phyloP scores from a whole-genome alignment of 1,140 invertebrate genomes.

The Himalopsyche phryganea region DNA sequence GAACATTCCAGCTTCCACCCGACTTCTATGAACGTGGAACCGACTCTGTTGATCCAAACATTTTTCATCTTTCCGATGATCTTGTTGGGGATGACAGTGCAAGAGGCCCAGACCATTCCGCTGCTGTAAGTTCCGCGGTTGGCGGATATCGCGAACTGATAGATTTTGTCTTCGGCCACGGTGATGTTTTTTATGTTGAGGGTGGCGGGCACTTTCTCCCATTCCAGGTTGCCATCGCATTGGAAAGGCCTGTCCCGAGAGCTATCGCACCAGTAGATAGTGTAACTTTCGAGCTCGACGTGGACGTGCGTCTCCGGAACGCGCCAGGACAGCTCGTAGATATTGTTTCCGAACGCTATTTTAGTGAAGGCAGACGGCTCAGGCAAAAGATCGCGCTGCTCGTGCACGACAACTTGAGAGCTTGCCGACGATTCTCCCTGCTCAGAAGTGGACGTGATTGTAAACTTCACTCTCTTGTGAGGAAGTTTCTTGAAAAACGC shows the following conservation, averaged over 20 bases:
- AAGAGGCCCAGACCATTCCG: conserved; percentile 74
- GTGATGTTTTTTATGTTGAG: conserved; percentile 6
- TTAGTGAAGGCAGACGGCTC: conserved; percentile 63
- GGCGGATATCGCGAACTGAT: conserved; percentile 67
- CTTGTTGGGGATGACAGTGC: conserved; percentile 68
- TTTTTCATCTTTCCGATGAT: conserved; percentile 65
- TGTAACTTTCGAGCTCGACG: conserved; percentile 52
- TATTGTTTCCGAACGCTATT: conserved; percentile 61
- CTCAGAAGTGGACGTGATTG: conserved; percentile 54
- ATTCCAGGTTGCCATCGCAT: conserved; percentile 25
- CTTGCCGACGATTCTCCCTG: conserved; percentile 55
- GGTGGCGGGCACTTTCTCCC: conserved; percentile 2
- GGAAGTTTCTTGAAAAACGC: conserved; percentile 38
- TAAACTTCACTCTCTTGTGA: conserved; percentile 39
- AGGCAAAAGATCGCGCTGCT: conserved; percentile 51
- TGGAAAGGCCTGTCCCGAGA: conserved; percentile 20
- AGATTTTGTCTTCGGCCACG: conserved; percentile 40
- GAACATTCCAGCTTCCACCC: conserved; percentile 70
- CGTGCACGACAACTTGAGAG: conserved; percentile 60
- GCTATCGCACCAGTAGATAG: conserved; percentile 69
- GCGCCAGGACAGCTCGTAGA: conserved; percentile 71
- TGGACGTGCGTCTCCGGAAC: conserved; percentile 38
- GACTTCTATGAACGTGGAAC: conserved; percentile 59
- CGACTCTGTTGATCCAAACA: conserved; percentile 57
- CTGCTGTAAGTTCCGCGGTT: conserved; percentile 62